These are phyloP conservation scores for Melanophora roralis DNA, from an alignment of 2,888 invertebrate genomes.

Conservation along the genomic window DNA sequence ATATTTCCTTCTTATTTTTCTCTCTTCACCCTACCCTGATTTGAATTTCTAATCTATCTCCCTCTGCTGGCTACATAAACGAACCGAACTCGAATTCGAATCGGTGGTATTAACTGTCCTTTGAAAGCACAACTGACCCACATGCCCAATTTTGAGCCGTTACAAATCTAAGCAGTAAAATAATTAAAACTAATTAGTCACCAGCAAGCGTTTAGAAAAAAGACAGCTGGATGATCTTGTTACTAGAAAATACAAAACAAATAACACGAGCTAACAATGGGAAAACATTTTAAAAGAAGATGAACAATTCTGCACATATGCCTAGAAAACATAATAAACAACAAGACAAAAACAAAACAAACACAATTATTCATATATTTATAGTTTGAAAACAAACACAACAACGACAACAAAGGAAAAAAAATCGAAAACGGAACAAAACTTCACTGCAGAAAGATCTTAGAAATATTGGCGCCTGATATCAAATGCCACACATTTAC, in stretches of 20 bases:
- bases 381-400: slow-evolving; percentile 16
- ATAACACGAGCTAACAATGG: slow-evolving; percentile 56
- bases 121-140: slow-evolving; percentile 4
- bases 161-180: slow-evolving; percentile 9
- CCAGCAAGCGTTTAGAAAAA: background rate
- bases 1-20: too few species aligned
- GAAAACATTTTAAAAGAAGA: background rate
- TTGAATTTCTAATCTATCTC: too few species aligned
- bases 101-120: background rate
- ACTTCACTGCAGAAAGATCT: slow-evolving; percentile 67
- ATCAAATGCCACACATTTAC: slow-evolving; percentile 60
- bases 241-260: slow-evolving; percentile 49
- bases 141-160: slow-evolving; percentile 16
- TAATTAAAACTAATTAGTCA: slow-evolving; percentile 41
- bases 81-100: background rate
- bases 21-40: too few species aligned
- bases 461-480: slow-evolving; percentile 75
- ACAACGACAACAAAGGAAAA: slow-evolving; percentile 61
- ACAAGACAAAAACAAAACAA: slow-evolving; percentile 19
- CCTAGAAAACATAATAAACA: slow-evolving; percentile 5
- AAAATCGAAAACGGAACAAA: slow-evolving; percentile 51
- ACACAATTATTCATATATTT: too few species aligned
- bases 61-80: too few species aligned
- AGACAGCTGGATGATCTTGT: slow-evolving; percentile 56
- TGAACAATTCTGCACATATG: slow-evolving; percentile 45